Conservation (phyloP, 2,113 vertebrate genomes). For the Prionailurus viverrinus region DNA sequence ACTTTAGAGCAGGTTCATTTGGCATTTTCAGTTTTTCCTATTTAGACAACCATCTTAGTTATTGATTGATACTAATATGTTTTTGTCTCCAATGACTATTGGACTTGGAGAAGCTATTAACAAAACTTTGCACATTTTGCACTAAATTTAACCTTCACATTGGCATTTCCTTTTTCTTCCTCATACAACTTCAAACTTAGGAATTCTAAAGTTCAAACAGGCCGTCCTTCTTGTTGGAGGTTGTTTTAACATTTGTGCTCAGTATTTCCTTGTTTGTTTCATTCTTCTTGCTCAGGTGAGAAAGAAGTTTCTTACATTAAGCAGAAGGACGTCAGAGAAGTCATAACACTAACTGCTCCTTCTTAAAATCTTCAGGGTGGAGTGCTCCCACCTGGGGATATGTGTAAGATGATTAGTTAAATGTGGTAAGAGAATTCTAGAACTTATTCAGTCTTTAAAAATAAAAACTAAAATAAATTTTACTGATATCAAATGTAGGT, state of each 20-base stretch:
- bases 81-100: neutral
- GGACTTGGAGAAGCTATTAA: neutral
- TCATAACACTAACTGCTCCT: neutral
- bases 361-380: neutral
- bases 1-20: neutral
- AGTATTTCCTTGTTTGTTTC: neutral
- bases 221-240: neutral
- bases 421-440: neutral
- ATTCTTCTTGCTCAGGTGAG: neutral
- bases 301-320: neutral
- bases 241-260: neutral
- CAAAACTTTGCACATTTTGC: neutral
- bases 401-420: neutral
- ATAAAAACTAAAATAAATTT: neutral
- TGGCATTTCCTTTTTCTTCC: neutral
- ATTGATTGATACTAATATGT: neutral
- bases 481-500: neutral
- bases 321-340: neutral
- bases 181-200: neutral
- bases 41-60: neutral
- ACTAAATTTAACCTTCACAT: neutral
- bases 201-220: neutral
- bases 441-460: neutral
- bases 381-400: too few relatives aligned
- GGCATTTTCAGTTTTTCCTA: neutral